A percentile compares a stretch with the other conserved stretches of the same genome.
Evolutionary conservation across 2,113 vertebrate species (phyloP).

Genomic region (Ginglymostoma cirratum): DNA sequence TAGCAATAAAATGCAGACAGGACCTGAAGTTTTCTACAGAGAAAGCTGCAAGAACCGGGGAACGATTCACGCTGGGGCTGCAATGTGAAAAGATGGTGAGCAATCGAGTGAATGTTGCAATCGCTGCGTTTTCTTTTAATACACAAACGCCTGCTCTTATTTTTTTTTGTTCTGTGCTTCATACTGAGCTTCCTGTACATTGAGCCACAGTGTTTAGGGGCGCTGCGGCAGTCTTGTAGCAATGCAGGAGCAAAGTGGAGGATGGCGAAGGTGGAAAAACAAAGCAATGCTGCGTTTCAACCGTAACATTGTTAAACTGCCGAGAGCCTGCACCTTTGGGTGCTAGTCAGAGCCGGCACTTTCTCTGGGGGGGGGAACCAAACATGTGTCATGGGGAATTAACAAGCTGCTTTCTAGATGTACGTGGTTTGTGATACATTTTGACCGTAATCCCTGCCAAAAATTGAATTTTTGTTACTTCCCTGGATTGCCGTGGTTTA

Average conservation of each 20-base stretch:
- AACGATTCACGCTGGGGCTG: background rate
- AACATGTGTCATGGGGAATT: background rate
- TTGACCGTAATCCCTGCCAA: background rate
- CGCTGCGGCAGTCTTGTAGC: slow-evolving; percentile 5
- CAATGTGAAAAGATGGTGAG: background rate
- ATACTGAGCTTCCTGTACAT: too few species aligned
- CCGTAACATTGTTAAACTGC: background rate
- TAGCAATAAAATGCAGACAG: too few species aligned
- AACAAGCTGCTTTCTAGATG: background rate
- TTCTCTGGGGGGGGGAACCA: background rate
- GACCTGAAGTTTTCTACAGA: too few species aligned
- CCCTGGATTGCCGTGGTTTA: background rate
- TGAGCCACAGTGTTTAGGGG: background rate
- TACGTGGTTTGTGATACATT: background rate
- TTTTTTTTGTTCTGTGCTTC: too few species aligned
- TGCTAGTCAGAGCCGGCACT: too few species aligned
- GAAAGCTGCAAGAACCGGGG: background rate
- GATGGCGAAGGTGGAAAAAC: background rate
- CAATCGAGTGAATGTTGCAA: background rate
- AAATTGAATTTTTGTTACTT: background rate
- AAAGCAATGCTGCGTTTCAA: background rate
- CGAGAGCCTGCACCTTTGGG: too few species aligned
- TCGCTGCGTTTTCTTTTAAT: background rate
- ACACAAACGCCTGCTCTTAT: too few species aligned
- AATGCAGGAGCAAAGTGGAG: background rate